These are phyloP conservation scores for Leucopsar rothschildi DNA, from an alignment of 2,113 vertebrate species.

Conservation along the genomic window DNA sequence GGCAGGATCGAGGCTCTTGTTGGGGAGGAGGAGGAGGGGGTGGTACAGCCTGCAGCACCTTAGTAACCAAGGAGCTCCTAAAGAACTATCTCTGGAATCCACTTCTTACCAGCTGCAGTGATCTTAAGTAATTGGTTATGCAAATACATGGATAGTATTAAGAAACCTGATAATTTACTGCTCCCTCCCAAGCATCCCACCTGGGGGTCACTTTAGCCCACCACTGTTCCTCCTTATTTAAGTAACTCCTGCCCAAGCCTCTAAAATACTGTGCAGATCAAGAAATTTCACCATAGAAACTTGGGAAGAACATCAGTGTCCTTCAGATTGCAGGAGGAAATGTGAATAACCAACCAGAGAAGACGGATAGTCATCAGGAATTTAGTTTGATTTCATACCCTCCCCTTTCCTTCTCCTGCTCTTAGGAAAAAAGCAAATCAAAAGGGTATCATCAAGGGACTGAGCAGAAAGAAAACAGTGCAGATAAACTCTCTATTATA, in stretches of 20 bases:
- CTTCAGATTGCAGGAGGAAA: not conserved
- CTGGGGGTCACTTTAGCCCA: not conserved
- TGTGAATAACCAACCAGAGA: not conserved
- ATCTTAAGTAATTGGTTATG: not conserved
- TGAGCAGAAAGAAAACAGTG: not conserved
- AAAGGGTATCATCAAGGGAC: not conserved
- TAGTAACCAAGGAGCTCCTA: not conserved
- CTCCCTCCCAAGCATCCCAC: not conserved
- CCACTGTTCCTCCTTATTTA: not conserved
- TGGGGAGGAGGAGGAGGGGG: not conserved
- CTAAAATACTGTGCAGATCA: not conserved
- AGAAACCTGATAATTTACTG: not conserved
- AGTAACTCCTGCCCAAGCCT: not conserved
- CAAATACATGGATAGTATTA: not conserved
- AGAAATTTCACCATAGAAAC: not conserved
- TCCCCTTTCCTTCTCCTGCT: not conserved
- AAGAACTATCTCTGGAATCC: not conserved
- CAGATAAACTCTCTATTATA: not conserved
- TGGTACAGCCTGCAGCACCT: not conserved
- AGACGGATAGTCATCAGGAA: not conserved
- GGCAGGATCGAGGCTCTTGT: not conserved
- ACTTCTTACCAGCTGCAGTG: not conserved
- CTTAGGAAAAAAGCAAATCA: not conserved
- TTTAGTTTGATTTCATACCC: not conserved
- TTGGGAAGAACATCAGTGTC: not conserved